Evolutionary conservation across 2,888 invertebrate genomes (phyloP).

Genomic region (Drosophila vallismaia): DNA sequence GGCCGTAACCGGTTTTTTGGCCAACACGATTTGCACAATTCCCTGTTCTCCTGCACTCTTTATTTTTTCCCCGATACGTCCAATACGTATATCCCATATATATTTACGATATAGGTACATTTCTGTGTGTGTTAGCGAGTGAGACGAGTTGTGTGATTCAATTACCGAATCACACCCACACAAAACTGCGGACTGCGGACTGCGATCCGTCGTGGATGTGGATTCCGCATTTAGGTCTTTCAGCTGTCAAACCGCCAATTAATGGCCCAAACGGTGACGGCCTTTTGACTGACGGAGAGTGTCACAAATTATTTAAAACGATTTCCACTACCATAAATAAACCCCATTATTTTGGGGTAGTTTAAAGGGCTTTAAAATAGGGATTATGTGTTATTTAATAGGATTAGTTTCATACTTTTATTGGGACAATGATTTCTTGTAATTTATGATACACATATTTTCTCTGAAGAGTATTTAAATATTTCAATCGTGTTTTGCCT

Average conservation of each 20-base stretch:
- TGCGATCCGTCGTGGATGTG: constrained; percentile 13
- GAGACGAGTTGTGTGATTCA: constrained; percentile 44
- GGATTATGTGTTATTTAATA: neutral
- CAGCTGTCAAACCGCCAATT: constrained; percentile 58
- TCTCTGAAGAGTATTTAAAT: neutral
- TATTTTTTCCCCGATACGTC: neutral
- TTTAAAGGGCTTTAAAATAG: constrained; percentile 1
- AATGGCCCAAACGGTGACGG: constrained; percentile 55
- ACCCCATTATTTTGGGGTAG: neutral
- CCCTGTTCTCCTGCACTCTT: constrained; percentile 12
- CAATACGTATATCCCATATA: constrained; percentile 9
- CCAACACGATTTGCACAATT: constrained; percentile 39
- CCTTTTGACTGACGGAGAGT: constrained; percentile 45
- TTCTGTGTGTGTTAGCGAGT: neutral
- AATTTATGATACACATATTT: neutral
- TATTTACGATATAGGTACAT: neutral
- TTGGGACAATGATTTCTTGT: too few relatives aligned
- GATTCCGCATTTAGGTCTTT: constrained; percentile 42
- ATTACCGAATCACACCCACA: constrained; percentile 61
- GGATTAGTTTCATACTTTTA: too few relatives aligned
- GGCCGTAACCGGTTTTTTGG: constrained; percentile 38
- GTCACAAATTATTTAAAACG: constrained; percentile 40
- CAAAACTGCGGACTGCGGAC: constrained; percentile 23
- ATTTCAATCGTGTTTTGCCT: neutral
- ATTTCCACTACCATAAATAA: constrained; percentile 33